Conservation (phyloP, 92 coral and sea anemone species). For the Micromussa lordhowensis region DNA sequence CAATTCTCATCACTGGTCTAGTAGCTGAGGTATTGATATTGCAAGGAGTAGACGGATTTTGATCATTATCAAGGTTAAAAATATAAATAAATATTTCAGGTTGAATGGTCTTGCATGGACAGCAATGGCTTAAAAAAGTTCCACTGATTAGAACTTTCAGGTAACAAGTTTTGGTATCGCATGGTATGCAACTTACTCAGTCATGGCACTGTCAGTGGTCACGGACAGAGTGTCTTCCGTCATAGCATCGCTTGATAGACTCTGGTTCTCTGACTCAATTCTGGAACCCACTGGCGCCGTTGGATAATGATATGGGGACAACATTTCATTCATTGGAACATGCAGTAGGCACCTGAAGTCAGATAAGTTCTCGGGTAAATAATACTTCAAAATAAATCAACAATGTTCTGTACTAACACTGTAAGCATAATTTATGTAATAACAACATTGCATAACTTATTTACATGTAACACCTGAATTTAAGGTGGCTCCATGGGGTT, state of each 20-base stretch:
- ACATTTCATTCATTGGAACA: slow-evolving; percentile 70
- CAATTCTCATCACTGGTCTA: too few species aligned
- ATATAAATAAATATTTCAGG: too few species aligned
- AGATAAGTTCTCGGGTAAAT: background rate
- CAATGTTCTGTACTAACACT: background rate
- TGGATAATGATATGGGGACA: slow-evolving; percentile 78
- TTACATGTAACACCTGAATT: too few species aligned
- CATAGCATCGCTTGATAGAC: slow-evolving; percentile 95
- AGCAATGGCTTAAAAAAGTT: background rate
- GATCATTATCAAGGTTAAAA: too few species aligned
- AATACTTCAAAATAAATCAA: background rate
- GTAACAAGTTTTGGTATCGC: background rate
- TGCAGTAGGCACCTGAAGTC: slow-evolving; percentile 74
- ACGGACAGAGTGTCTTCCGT: slow-evolving; percentile 93
- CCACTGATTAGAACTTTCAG: background rate
- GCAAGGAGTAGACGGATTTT: too few species aligned
- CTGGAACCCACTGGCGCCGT: slow-evolving; percentile 87
- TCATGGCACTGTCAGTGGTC: slow-evolving; percentile 66
- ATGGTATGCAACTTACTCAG: slow-evolving; percentile 68
- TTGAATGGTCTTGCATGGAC: too few species aligned
- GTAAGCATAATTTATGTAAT: background rate
- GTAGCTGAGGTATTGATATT: too few species aligned
- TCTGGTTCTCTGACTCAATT: slow-evolving; percentile 92
- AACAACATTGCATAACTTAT: background rate
- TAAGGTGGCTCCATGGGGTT: too few species aligned